These are phyloP conservation scores for Halesus radiatus DNA, from an alignment of 1,140 invertebrate species.

Conservation along the genomic window DNA sequence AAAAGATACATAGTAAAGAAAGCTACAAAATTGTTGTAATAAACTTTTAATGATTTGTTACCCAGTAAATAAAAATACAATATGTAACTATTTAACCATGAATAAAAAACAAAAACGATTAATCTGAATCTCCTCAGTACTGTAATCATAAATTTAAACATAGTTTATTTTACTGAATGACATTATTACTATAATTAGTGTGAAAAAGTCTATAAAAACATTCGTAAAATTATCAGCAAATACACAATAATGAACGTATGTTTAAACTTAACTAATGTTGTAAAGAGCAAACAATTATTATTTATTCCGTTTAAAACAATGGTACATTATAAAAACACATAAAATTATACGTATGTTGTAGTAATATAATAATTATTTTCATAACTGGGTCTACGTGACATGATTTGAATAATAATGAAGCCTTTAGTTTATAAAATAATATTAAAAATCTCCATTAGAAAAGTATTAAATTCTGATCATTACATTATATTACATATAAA, in stretches of 20 bases:
- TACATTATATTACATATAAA: not conserved
- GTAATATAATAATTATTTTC: not conserved
- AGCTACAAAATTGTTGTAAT: not conserved
- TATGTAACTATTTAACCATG: not conserved
- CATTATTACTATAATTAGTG: not conserved
- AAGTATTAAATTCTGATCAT: not conserved
- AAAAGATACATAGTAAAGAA: too few relatives aligned
- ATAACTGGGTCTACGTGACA: not conserved
- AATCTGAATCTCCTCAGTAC: not conserved
- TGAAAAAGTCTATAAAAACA: not conserved
- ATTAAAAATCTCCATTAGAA: not conserved
- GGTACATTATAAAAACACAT: not conserved
- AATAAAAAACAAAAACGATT: not conserved
- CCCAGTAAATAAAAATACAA: not conserved
- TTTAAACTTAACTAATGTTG: constrained; percentile 1
- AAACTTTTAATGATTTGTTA: not conserved
- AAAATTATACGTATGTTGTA: not conserved
- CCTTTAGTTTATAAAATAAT: not conserved
- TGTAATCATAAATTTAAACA: not conserved
- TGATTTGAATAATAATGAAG: not conserved
- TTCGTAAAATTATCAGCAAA: constrained; percentile 14
- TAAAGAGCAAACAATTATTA: not conserved
- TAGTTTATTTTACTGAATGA: not conserved
- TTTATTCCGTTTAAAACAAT: not conserved
- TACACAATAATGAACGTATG: constrained; percentile 1